Evolutionary conservation across 1,140 invertebrate genomes (phyloP), one percentile per base, ranked within the genome.

Genomic region (Bombus affinis): DNA sequence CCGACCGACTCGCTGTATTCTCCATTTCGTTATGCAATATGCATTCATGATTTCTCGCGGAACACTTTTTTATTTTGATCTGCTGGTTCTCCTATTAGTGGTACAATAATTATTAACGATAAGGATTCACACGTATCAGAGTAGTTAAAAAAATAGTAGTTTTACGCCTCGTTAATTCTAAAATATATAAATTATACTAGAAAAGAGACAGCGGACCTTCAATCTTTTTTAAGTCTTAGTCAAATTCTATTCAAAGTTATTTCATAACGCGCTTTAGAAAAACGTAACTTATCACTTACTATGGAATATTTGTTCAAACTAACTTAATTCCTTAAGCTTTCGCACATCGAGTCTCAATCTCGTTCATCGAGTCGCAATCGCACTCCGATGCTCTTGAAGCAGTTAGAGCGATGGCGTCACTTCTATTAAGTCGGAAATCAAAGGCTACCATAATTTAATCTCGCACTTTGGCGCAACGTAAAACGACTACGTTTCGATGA

Each of bases 401-500:
- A 53, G 44, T 78, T 68, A 66, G 66, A 78, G 78, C 70, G 22
- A 3, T 5, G 22, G n/a, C 47, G 82, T 78, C 28, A 32, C 37
- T 68, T 65, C 75, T 44, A 85, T 78, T 68, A 81, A 35, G 42
- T 13, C 47, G 57, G 59, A 47, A 89, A 77, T 81, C 87, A 73
- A 88, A 89, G 78, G 88, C 68, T 15, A 28, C 39, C 18, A 44
- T 78, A 75, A 88, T 88, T 79, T 80, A 89, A 79, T 81, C 79
- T 47, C 57, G 35, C n/a, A 57, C 25, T 65, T 70, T 39, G 42
- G 25, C 35, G 62, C 62, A 42, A 2, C 35, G 65, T 32, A 77
- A 73, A 80, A 71, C 47, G 9, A 35, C 79, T 47, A 42, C 80
- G 80, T 70, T 88, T 85, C 73, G 82, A 72, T 10, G 77, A 85